Percentiles rank a stretch among this genome's conserved stretches.
Evolutionary conservation across 2,113 vertebrate genomes (phyloP).

Genomic region (Morone chrysops): DNA sequence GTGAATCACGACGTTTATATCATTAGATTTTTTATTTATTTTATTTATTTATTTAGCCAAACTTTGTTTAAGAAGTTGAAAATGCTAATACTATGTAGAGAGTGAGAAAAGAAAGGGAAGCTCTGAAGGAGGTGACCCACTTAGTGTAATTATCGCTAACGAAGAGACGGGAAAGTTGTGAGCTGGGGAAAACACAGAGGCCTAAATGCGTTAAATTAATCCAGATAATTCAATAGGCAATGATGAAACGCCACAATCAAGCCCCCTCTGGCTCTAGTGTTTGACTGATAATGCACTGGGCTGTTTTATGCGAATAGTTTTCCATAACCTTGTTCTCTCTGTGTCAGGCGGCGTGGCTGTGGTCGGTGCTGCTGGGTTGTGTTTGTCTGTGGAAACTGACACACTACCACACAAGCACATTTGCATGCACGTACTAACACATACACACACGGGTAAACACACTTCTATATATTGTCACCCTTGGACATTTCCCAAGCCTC

Average conservation of each 20-base stretch:
- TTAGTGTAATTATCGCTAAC: conserved; percentile 83
- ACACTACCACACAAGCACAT: conserved; percentile 45
- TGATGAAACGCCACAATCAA: conserved; percentile 83
- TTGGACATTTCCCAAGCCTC: conserved; percentile 71
- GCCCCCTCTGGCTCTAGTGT: conserved; percentile 74
- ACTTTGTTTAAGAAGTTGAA: conserved; percentile 82
- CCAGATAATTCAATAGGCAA: conserved; percentile 83
- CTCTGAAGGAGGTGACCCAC: conserved; percentile 80
- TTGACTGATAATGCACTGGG: conserved; percentile 77
- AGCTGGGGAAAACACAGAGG: conserved; percentile 79
- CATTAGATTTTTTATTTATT: conserved; percentile 50
- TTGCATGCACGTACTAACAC: conserved; percentile 36
- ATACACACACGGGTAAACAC: conserved; percentile 54
- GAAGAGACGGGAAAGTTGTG: conserved; percentile 77
- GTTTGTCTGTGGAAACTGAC: conserved; percentile 45
- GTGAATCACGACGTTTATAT: conserved; percentile 75
- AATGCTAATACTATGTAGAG: conserved; percentile 60
- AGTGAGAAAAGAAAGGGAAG: conserved; percentile 56
- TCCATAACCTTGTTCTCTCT: conserved; percentile 67
- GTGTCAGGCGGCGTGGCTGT: conserved; percentile 39
- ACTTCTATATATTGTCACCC: conserved; percentile 65
- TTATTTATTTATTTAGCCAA: conserved; percentile 43
- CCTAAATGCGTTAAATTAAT: conserved; percentile 85
- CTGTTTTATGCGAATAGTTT: conserved; percentile 73
- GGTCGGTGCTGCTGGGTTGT: conserved; percentile 46